These are phyloP conservation scores for Aporophyla lueneburgensis DNA, from an alignment of 2,888 invertebrate genomes.

Conservation along the genomic window DNA sequence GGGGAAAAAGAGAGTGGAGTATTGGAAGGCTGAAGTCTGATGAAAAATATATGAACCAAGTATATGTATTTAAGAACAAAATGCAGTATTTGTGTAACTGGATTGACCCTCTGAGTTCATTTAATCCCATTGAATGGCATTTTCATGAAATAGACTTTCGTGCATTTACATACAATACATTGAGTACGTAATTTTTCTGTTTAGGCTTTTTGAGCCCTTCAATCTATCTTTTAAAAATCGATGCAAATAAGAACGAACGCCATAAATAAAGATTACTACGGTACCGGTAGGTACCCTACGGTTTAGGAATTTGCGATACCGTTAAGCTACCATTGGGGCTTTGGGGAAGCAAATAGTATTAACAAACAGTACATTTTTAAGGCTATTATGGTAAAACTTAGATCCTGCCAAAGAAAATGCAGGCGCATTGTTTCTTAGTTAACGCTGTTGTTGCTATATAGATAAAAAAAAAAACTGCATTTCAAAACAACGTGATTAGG, in stretches of 20 bases:
- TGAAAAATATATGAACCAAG: neutral
- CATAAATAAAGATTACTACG: slow-evolving; percentile 6
- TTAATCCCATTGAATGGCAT: too few species aligned
- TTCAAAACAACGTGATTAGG: neutral
- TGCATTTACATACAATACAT: too few species aligned
- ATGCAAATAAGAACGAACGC: slow-evolving; percentile 1
- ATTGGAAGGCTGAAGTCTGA: slow-evolving; percentile 16
- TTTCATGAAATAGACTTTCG: too few species aligned
- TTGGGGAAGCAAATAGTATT: neutral
- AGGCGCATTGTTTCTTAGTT: slow-evolving; percentile 1
- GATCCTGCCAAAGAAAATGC: neutral
- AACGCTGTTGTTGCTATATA: neutral
- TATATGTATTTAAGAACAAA: neutral
- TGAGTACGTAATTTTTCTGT: neutral
- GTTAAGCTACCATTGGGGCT: neutral
- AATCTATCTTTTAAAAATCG: neutral
- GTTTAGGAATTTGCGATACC: slow-evolving; percentile 6
- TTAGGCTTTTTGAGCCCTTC: neutral
- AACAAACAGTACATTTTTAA: slow-evolving; percentile 5
- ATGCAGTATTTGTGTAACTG: neutral
- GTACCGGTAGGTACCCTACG: neutral
- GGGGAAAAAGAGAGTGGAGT: neutral
- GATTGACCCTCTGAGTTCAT: too few species aligned
- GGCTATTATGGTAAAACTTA: neutral
- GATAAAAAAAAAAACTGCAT: neutral